Evolutionary conservation across 2,797 vertebrate genomes (phyloP), one percentile per base, ranked within the genome.

Genomic region (Chelonia mydas): DNA sequence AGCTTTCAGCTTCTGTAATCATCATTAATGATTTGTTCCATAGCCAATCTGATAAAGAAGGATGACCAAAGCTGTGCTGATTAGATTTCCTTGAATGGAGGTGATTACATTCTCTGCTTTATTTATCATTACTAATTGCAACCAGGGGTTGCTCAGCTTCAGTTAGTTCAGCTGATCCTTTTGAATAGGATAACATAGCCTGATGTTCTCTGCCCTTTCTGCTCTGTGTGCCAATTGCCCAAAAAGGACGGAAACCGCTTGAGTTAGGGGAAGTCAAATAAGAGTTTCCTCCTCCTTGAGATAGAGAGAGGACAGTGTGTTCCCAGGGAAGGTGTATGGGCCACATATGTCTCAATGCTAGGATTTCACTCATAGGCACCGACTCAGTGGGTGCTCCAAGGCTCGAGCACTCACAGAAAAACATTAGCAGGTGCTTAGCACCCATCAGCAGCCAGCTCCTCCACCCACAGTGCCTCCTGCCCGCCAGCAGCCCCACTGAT

Each of bases 321-420:
- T 72, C 37, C 10, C 21, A 72, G 68, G 68, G 21, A 68, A 72
- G 10, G 37, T 23, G 11, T 23, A 41, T 72, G 87, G 15, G 27
- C 37, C 12, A 77, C 11, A 1, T 49, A 2, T 37, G 74, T 84
- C 51, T 76, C 51, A 21, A 0, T 3, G 2, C 0, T 72, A 27
- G 21, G 0, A 57, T 23, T 33, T 49, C 54, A 54, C 23, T 54
- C 54, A 54, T 54, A 54, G 23, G 54, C 2, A 10, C 3, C 23
- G 4, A 54, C 21, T 54, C 54, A 54, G 23, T 54, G 9, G 4
- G 54, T 54, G 54, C 21, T 54, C 23, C 23, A 25, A 23, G 54
- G 23, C 54, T 54, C 1, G 9, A 54, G 54, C 21, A 10, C 54
- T 54, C 54, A 11, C 54, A 25, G 54, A 54, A 54, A 54, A 54